Conservation (phyloP, 2,797 vertebrate genomes). For the Rhabdomys pumilio region DNA sequence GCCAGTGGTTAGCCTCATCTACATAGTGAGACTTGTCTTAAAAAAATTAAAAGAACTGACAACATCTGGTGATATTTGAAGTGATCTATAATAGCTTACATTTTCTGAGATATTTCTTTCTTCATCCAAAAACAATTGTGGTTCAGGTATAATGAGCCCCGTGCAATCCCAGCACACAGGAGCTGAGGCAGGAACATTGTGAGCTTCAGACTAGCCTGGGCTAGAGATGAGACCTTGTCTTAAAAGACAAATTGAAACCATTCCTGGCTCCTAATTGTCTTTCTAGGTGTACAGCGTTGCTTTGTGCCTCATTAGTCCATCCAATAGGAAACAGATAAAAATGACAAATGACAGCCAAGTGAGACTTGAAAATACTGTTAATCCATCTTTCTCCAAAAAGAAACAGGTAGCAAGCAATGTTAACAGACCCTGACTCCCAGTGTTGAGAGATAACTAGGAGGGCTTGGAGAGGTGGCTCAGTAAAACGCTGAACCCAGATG, state of each 20-base stretch:
- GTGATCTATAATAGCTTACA: background rate
- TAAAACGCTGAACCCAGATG: background rate
- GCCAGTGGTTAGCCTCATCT: background rate
- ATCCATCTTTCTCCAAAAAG: background rate
- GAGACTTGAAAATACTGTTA: background rate
- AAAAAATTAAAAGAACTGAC: background rate
- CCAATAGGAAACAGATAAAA: slow-evolving; percentile 34
- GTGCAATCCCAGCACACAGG: background rate
- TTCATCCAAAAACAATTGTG: background rate
- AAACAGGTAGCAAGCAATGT: background rate
- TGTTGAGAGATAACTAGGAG: background rate
- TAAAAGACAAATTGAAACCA: background rate
- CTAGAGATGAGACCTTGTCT: background rate
- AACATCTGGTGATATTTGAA: background rate
- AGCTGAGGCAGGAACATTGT: background rate
- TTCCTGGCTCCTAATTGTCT: background rate
- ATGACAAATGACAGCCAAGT: background rate
- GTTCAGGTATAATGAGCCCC: background rate
- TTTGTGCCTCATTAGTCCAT: background rate
- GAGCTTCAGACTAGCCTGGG: background rate
- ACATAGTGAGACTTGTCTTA: background rate
- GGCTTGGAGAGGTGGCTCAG: background rate
- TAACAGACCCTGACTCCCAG: background rate
- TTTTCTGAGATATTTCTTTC: slow-evolving; percentile 62
- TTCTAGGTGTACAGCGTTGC: background rate